A percentile compares a stretch with the other conserved stretches of the same genome.
phyloP scores from a whole-genome alignment of 2,113 vertebrate species.

The Carollia perspicillata region DNA sequence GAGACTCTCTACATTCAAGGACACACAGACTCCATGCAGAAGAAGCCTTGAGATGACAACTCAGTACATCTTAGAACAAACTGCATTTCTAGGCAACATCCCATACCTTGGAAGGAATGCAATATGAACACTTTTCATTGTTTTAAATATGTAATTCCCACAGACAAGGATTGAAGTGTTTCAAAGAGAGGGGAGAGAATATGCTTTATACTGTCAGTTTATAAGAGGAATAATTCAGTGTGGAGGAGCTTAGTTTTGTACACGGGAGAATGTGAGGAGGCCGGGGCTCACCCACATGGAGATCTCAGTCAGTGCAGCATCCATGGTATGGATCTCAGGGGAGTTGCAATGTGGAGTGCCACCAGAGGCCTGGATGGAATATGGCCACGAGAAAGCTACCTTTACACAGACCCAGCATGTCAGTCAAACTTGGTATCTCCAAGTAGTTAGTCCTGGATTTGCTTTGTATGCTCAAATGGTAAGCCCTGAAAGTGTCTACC shows the following conservation, averaged over 20 bases:
- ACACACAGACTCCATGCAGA: not conserved
- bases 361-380: not conserved
- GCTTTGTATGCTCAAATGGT: not conserved
- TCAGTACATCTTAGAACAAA: not conserved
- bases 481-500: not conserved
- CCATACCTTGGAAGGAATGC: not conserved
- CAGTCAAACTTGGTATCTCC: not conserved
- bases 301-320: no score
- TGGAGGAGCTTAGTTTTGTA: not conserved
- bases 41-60: not conserved
- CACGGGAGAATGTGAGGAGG: not conserved
- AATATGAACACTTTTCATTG: not conserved
- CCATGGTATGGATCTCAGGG: not conserved
- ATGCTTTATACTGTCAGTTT: not conserved
- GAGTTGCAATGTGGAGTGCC: no score
- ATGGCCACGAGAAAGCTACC: not conserved
- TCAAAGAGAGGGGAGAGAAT: not conserved
- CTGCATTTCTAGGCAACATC: not conserved
- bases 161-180: not conserved
- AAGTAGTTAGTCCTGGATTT: not conserved
- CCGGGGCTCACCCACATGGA: not conserved
- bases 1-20: not conserved
- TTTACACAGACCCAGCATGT: not conserved
- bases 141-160: not conserved
- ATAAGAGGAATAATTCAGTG: rapidly evolving